phyloP scores from a whole-genome alignment of 2,797 vertebrate genomes.

The Miopithecus talapoin region DNA sequence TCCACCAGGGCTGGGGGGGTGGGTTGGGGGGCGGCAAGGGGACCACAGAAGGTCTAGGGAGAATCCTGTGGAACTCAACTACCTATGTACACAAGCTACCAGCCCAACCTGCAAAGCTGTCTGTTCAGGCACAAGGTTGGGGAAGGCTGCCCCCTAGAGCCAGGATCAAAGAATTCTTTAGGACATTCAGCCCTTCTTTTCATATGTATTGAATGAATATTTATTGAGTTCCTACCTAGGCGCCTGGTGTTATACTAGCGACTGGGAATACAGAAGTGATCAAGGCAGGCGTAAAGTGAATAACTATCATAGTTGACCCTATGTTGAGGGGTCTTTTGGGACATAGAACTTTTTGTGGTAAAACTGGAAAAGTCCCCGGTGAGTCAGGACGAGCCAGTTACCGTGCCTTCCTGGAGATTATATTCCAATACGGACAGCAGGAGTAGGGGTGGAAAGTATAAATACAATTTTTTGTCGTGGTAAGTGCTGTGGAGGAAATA shows the following conservation, averaged over 20 bases:
- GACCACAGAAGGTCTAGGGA: not conserved
- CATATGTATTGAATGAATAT: not conserved
- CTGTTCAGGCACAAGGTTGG: conserved; percentile 35
- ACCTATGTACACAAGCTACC: not conserved
- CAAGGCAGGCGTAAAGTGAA: not conserved
- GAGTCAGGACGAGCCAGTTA: not conserved
- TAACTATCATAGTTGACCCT: not conserved
- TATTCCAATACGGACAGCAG: not conserved
- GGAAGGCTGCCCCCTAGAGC: conserved; percentile 73
- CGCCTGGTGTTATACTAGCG: not conserved
- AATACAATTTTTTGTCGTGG: not conserved
- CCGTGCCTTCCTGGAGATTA: not conserved
- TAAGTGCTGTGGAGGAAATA: not conserved
- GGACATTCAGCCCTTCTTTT: not conserved
- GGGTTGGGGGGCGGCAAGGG: too few species aligned
- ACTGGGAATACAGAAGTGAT: not conserved
- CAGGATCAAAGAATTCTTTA: conserved; percentile 6
- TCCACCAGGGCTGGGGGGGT: not conserved
- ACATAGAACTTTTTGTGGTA: not conserved
- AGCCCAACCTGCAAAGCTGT: not conserved
- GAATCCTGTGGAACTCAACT: not conserved
- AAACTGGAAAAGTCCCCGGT: not conserved
- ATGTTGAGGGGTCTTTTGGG: not conserved
- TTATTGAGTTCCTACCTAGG: not conserved
- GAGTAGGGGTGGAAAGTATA: not conserved